These are phyloP conservation scores for Microcebus tavaratra DNA, from an alignment of 2,113 vertebrate species.

Conservation along the genomic window DNA sequence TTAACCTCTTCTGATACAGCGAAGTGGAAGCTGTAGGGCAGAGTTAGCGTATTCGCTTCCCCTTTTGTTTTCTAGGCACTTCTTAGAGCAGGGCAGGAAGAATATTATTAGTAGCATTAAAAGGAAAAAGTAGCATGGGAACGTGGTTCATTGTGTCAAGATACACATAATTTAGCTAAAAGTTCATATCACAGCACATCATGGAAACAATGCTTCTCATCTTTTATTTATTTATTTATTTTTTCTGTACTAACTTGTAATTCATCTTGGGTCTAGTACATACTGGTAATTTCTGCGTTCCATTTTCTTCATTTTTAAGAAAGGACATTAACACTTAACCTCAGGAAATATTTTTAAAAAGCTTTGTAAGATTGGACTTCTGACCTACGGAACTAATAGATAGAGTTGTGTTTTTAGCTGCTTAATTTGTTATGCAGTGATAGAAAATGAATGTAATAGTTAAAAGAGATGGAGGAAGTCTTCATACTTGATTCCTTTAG, in stretches of 20 bases:
- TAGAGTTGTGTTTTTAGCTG: not conserved
- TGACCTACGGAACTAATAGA: not conserved
- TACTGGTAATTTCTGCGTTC: not conserved
- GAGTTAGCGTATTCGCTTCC: not conserved
- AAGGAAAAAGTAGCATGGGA: not conserved
- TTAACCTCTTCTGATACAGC: not conserved
- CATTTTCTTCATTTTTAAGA: not conserved
- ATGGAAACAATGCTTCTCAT: not conserved
- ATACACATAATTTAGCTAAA: not conserved
- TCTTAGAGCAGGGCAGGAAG: not conserved
- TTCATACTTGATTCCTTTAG: no score
- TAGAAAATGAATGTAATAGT: not conserved
- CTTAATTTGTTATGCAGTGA: not conserved
- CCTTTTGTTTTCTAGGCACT: not conserved
- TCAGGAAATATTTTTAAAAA: conserved; percentile 17
- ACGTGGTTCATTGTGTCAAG: not conserved
- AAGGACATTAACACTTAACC: not conserved
- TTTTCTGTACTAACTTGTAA: not conserved
- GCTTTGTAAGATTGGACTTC: not conserved
- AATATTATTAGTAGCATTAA: not conserved
- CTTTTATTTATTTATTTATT: not conserved
- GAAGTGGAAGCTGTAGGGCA: not conserved
- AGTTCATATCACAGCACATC: not conserved
- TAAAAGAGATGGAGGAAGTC: not conserved
- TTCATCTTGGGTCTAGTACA: not conserved